Evolutionary conservation across 1,140 invertebrate species (phyloP).

Genomic region (Drosophila tsacasi): DNA sequence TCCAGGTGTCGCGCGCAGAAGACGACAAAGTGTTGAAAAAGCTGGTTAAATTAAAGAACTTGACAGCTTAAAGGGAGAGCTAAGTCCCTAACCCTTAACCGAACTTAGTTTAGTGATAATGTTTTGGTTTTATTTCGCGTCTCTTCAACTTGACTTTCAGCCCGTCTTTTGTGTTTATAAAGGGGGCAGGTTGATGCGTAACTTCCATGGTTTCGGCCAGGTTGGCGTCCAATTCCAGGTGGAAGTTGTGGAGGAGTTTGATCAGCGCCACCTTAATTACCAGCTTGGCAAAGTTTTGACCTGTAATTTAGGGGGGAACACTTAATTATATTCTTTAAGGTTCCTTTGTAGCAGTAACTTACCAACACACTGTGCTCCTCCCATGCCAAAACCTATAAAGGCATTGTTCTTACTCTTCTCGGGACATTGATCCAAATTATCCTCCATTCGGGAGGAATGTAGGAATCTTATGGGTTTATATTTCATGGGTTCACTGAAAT

Average conservation of each 20-base stretch:
- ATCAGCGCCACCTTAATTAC: slow-evolving; percentile 74
- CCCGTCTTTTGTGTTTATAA: slow-evolving; percentile 62
- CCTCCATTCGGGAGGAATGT: slow-evolving; percentile 25
- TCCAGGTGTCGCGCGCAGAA: slow-evolving; percentile 60
- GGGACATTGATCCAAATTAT: slow-evolving; percentile 8
- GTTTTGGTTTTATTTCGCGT: slow-evolving; percentile 55
- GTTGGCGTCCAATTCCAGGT: slow-evolving; percentile 53
- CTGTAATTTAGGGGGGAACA: slow-evolving; percentile 25
- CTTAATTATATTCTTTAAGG: neutral
- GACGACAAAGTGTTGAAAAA: slow-evolving; percentile 59
- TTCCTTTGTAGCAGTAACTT: slow-evolving; percentile 14
- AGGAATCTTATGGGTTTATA: slow-evolving; percentile 87
- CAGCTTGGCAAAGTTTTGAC: slow-evolving; percentile 76
- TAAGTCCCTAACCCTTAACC: neutral
- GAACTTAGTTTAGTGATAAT: slow-evolving; percentile 43
- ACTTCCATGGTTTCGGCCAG: slow-evolving; percentile 37
- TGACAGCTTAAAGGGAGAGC: slow-evolving; percentile 20
- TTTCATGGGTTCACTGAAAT: slow-evolving; percentile 87
- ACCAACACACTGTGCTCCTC: slow-evolving; percentile 70
- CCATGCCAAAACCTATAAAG: slow-evolving; percentile 68
- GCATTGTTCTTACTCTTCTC: slow-evolving; percentile 22
- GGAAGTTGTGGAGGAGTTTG: slow-evolving; percentile 63
- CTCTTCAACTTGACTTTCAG: slow-evolving; percentile 65
- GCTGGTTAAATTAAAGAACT: slow-evolving; percentile 39
- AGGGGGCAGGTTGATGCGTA: slow-evolving; percentile 66